Evolutionary conservation across 2,888 invertebrate species (phyloP), one percentile per base, ranked within the genome.

Genomic region (Imbricaverruca yamaguchii): DNA sequence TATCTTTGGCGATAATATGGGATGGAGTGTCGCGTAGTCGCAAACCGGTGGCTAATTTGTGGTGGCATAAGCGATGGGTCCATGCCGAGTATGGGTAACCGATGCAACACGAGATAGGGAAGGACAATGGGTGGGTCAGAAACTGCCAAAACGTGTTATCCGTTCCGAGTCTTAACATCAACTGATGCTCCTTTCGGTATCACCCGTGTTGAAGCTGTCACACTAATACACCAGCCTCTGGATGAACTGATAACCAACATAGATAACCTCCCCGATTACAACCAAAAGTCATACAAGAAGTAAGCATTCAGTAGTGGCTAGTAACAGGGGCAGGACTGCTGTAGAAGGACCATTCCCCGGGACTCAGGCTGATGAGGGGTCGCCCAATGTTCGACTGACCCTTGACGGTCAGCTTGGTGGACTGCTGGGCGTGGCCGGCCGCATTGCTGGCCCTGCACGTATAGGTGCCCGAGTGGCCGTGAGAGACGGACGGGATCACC

Each of bases 381-480:
- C 39, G 39, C 39, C 39, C 39, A 39, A 39, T 39, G 39, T 39
- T 39, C 11, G 18, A 69, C 59, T 69, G 9, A 83, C 84, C 84
- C 80, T 82, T 83, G 15, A 83, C 83, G 80, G 78, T 81, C 57
- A 83, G 82, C 65, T 81, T 80, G 21, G 82, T 80, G 65, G 82
- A 82, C 59, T 81, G 81, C 39, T 80, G 85, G 91, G 86, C 92
- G 23, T 83, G 83, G 74, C 87, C 88, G 13, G 86, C 87, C 21
- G 84, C 84, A 83, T 87, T 87, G 87, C 91, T 90, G 82, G 92
- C 93, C 84, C 90, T 89, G 87, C 93, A 93, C 84, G 92, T 92
- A 87, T 93, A 94, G 87, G 90, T 90, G 86, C 93, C 93, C 85
- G 91, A 91, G 87, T 93, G 92, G 84, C 90, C 89, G 84, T 91